Evolutionary conservation across 2,797 vertebrate species (phyloP), one percentile per base, ranked within the genome.

Genomic region (Helarctos malayanus): DNA sequence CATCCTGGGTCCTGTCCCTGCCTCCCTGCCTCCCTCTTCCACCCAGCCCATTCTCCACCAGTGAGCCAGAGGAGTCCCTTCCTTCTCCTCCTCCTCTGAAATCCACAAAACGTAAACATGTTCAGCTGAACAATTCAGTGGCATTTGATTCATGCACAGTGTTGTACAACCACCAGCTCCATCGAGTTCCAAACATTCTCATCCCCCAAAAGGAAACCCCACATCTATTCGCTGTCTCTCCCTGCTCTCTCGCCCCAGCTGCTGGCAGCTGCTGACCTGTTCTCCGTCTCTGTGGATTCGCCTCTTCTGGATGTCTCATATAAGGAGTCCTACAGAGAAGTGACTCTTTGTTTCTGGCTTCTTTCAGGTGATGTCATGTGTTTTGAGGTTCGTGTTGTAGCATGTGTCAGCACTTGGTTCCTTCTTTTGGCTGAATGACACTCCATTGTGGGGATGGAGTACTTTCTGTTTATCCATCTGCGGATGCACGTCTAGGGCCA

Each of bases 11-110:
- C 18, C 13, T 21, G 32, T 76, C 65, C 47, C 65, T 6, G 29
- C 13, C 27, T 25, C 19, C 35, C 9, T n/a, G 9, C 54, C 1
- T 23, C 71, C 13, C 79, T 18, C 23, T 10, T n/a, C 63, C 25
- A 7, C 27, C 10, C 19, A 19, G 7, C 29, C 13, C 1, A 0
- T 38, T 59, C 14, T 41, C 5, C 41, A 15, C 52, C 29, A 0
- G 1, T 2, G 16, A 79, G 27, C 35, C 61, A 13, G 19, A 0
- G n/a, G 41, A 5, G 32, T 19, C 80, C 21, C 18, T 5, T 32
- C 25, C 32, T 23, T 15, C 11, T 18, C 61, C 29, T n/a, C 9
- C 16, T 35, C 29, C n/a, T 49, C 15, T 0, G 12, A 47, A 79
- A 29, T 15, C 68, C 41, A 57, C 52, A 4, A 9, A 59, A 10